These are phyloP conservation scores for Cancer borealis DNA, from an alignment of 2,888 invertebrate species.

Conservation along the genomic window DNA sequence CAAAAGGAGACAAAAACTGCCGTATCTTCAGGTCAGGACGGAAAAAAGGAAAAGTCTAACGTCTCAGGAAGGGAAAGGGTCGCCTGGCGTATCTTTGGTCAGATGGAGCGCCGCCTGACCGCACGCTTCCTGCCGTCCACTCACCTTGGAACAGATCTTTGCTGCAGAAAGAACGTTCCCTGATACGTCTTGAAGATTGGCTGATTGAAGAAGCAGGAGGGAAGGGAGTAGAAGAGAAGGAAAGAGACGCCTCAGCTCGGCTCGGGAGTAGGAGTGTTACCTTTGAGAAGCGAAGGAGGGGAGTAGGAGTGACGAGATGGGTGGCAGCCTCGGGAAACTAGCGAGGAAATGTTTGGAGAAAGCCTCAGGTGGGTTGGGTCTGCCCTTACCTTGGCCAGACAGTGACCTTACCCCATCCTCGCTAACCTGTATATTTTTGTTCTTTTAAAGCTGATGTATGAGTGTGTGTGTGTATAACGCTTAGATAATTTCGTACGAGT, in stretches of 20 bases:
- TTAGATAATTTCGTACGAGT: not conserved
- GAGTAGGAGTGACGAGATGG: not conserved
- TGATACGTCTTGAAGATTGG: not conserved
- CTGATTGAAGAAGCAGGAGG: constrained; percentile 18
- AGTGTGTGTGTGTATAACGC: not conserved
- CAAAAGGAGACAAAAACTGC: not conserved
- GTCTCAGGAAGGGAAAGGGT: not conserved
- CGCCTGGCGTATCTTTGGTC: not conserved
- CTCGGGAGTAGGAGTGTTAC: not conserved
- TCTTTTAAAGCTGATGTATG: not conserved
- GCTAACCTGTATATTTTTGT: not conserved
- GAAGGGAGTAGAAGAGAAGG: not conserved
- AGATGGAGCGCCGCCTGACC: not conserved
- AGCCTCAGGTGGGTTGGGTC: not conserved
- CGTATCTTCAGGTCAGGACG: not conserved
- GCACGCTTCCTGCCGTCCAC: not conserved
- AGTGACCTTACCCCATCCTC: not conserved
- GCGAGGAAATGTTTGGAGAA: constrained; percentile 23
- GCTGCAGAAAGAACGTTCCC: constrained; percentile 25
- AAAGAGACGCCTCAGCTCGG: not conserved
- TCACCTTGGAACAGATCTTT: not conserved
- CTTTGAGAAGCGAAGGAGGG: not conserved
- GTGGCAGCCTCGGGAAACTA: not conserved
- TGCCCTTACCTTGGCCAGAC: not conserved
- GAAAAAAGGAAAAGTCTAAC: not conserved